Conservation (phyloP, 2,113 vertebrate genomes). For the Mobula hypostoma region DNA sequence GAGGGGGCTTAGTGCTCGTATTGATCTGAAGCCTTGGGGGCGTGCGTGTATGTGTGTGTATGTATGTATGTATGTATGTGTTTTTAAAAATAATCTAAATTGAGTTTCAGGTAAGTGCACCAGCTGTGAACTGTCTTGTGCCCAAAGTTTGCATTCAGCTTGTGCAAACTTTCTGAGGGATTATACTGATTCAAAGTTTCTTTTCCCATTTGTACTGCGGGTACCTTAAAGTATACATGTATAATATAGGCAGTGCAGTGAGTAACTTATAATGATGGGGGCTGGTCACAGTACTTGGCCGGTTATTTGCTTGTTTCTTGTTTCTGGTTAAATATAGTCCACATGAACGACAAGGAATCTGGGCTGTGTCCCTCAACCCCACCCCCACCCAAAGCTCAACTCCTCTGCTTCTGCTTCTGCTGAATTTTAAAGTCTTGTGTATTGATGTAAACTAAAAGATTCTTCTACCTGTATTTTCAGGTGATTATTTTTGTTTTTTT, state of each 20-base stretch:
- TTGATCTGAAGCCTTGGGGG: background rate
- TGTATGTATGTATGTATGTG: background rate
- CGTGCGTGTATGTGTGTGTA: background rate
- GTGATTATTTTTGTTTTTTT: background rate
- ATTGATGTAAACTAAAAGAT: conserved; percentile 26
- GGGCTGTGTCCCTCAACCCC: background rate
- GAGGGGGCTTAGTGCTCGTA: background rate
- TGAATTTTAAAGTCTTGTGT: conserved; percentile 5
- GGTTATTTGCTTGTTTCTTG: background rate
- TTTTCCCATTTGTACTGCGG: conserved; percentile 3
- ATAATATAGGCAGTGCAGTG: conserved; percentile 15
- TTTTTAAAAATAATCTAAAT: background rate
- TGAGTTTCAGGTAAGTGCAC: background rate
- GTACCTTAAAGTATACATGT: conserved; percentile 32
- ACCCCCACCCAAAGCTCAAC: background rate
- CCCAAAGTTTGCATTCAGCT: background rate
- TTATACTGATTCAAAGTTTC: conserved; percentile 24
- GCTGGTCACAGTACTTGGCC: background rate
- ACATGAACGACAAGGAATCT: background rate
- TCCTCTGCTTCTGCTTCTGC: background rate
- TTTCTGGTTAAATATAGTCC: background rate
- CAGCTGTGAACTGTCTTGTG: conserved; percentile 6
- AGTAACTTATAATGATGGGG: background rate
- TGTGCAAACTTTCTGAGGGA: conserved; percentile 24
- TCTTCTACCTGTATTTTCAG: background rate